Conservation (phyloP, 1,140 invertebrate genomes). For the Papilio dardanus region DNA sequence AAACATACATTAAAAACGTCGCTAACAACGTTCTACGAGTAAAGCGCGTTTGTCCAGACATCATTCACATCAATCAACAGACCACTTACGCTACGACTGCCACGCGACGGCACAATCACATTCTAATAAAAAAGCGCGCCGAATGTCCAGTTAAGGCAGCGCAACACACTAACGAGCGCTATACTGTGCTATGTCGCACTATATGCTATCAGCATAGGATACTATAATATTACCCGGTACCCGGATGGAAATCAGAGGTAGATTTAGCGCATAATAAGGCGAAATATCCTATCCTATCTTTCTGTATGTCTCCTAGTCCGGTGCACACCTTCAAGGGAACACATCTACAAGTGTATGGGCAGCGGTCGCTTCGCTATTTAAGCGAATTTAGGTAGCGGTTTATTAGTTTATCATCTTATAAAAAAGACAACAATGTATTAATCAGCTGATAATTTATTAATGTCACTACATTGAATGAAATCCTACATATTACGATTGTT, state of each 20-base stretch:
- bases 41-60: not conserved
- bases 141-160: not conserved
- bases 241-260: too few species aligned
- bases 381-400: too few species aligned
- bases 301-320: too few species aligned
- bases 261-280: too few species aligned
- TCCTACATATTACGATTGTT: not conserved
- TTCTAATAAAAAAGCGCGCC: not conserved
- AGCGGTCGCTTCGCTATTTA: too few species aligned
- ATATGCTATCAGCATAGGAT: too few species aligned
- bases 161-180: not conserved
- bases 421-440: too few species aligned
- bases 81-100: not conserved
- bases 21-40: not conserved
- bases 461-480: not conserved
- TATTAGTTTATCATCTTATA: too few species aligned
- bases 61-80: slow-evolving; percentile 15
- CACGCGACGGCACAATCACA: not conserved
- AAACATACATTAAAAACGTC: not conserved
- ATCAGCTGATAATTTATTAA: not conserved
- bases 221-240: too few species aligned
- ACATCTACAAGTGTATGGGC: too few species aligned
- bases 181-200: not conserved
- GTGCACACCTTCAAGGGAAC: too few species aligned
- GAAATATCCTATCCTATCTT: too few species aligned